Evolutionary conservation across 2,888 invertebrate species (phyloP).

Genomic region (Chydorus sphaericus): DNA sequence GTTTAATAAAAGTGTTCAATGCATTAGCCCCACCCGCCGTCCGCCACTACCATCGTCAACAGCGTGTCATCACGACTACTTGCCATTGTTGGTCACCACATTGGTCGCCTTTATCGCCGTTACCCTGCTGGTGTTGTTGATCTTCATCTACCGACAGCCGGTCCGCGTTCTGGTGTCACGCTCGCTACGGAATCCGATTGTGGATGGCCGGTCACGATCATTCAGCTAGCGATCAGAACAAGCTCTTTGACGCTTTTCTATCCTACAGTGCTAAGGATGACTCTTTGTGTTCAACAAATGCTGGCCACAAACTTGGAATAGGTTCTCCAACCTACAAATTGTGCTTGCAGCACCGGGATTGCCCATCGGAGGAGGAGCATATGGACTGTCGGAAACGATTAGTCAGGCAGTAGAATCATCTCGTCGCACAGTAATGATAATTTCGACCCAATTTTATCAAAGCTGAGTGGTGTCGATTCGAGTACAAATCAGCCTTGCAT

Average conservation of each 20-base stretch:
- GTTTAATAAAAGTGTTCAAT: no score
- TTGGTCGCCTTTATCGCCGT: conserved; percentile 51
- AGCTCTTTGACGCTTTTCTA: conserved; percentile 77
- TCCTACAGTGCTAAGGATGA: conserved; percentile 82
- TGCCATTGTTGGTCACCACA: conserved; percentile 54
- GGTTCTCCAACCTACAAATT: conserved; percentile 65
- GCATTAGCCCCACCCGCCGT: conserved; percentile 8
- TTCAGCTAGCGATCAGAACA: conserved; percentile 50
- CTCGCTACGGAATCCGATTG: conserved; percentile 61
- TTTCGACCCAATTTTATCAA: conserved; percentile 78
- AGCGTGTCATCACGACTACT: conserved; percentile 47
- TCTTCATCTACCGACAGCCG: conserved; percentile 62
- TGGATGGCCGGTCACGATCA: conserved; percentile 35
- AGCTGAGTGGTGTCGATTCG: conserved; percentile 75
- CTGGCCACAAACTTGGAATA: conserved; percentile 63
- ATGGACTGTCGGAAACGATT: conserved; percentile 64
- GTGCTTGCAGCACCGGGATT: conserved; percentile 71
- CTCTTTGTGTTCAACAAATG: conserved; percentile 66
- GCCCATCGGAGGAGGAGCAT: conserved; percentile 51
- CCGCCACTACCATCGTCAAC: conserved; percentile 16
- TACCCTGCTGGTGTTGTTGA: conserved; percentile 46
- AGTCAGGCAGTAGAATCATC: conserved; percentile 74
- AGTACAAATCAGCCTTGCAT: conserved; percentile 76
- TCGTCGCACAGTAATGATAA: conserved; percentile 67
- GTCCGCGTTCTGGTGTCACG: conserved; percentile 70